Percentiles rank a stretch among this genome's conserved stretches.
phyloP scores from a whole-genome alignment of 2,888 invertebrate genomes.

The Polylopha cassiicola region DNA sequence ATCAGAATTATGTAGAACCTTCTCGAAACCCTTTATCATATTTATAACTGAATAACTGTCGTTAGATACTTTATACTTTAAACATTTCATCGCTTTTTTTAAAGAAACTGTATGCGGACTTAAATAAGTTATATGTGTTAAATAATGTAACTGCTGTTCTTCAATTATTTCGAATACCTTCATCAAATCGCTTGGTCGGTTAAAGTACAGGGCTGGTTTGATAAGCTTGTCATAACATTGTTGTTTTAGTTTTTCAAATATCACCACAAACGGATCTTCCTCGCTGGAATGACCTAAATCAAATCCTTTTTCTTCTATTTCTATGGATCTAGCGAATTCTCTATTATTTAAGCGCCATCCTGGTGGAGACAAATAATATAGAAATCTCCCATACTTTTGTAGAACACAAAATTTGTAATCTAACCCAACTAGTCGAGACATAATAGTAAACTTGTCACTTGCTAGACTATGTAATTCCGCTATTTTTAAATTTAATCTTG shows the following conservation, averaged over 20 bases:
- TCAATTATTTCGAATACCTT: constrained; percentile 78
- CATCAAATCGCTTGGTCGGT: constrained; percentile 71
- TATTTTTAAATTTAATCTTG: constrained; percentile 56
- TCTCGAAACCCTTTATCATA: constrained; percentile 47
- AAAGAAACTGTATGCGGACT: constrained; percentile 71
- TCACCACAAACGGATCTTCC: constrained; percentile 55
- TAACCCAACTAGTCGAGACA: constrained; percentile 73
- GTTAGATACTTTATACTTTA: too few species aligned
- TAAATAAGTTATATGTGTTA: constrained; percentile 77
- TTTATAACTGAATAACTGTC: constrained; percentile 39
- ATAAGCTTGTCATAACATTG: constrained; percentile 54
- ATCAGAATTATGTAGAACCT: constrained; percentile 60
- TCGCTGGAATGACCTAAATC: constrained; percentile 53
- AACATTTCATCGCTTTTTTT: constrained; percentile 61
- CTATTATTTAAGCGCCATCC: constrained; percentile 77
- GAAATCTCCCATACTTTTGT: constrained; percentile 81
- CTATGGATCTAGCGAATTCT: constrained; percentile 61
- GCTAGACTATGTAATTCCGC: constrained; percentile 64
- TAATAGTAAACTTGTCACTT: constrained; percentile 47
- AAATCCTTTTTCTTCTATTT: constrained; percentile 66
- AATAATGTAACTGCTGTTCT: constrained; percentile 79
- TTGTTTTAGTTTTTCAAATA: constrained; percentile 68
- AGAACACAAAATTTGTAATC: constrained; percentile 80
- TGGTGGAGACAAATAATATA: constrained; percentile 81
- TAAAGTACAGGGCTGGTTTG: constrained; percentile 76